These are phyloP conservation scores for Plemyria rubiginata DNA, from an alignment of 2,888 invertebrate species.

Conservation along the genomic window DNA sequence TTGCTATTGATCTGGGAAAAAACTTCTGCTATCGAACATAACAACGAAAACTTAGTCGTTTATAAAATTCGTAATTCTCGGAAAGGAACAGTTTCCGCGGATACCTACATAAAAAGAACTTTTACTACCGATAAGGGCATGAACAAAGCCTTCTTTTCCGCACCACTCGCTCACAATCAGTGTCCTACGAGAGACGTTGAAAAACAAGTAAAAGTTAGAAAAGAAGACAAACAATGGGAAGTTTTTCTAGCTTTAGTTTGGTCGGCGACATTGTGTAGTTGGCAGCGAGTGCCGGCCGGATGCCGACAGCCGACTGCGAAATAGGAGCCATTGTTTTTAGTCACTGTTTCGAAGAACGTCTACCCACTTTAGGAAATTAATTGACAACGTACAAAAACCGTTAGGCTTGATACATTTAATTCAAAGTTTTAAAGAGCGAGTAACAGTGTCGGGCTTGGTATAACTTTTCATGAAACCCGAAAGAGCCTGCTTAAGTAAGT, in stretches of 20 bases:
- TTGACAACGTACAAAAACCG: conserved; percentile 73
- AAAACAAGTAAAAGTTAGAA: conserved; percentile 67
- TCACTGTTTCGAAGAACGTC: conserved; percentile 64
- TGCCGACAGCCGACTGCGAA: conserved; percentile 59
- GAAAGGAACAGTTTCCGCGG: conserved; percentile 9
- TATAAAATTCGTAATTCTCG: conserved; percentile 4
- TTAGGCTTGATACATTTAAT: conserved; percentile 77
- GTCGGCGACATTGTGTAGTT: conserved; percentile 69
- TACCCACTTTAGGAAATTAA: conserved; percentile 78
- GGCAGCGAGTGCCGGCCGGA: conserved; percentile 65
- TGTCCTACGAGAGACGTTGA: conserved; percentile 55
- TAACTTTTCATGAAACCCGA: conserved; percentile 56
- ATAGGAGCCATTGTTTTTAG: conserved; percentile 71
- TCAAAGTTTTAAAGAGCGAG: conserved; percentile 73
- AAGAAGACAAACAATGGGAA: conserved; percentile 66
- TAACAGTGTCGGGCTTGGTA: conserved; percentile 59
- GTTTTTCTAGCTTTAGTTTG: conserved; percentile 71
- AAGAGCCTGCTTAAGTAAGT: conserved; percentile 47
- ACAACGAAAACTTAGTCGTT: conserved; percentile 7
- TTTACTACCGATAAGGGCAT: conserved; percentile 31
- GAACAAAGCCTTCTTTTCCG: conserved; percentile 42
- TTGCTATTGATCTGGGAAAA: conserved; percentile 42
- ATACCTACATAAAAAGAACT: conserved; percentile 31
- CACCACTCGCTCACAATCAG: conserved; percentile 51
- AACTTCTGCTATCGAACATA: conserved; percentile 34